Evolutionary conservation across 2,113 vertebrate genomes (phyloP).

Genomic region (Nyctibius bracteatus): DNA sequence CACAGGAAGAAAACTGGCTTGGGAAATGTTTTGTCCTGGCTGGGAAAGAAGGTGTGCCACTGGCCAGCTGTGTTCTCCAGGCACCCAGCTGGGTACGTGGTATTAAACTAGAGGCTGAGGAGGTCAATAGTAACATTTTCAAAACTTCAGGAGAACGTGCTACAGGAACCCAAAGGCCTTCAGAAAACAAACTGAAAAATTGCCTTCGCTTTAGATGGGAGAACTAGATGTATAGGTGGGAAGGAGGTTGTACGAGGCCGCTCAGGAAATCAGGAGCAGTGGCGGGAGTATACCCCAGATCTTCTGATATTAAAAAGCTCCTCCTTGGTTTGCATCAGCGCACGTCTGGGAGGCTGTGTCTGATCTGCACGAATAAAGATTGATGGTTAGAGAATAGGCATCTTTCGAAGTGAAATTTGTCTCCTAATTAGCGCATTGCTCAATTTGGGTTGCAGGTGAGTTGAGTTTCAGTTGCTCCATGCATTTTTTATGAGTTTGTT

Average conservation of each 20-base stretch:
- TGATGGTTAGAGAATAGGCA: background rate
- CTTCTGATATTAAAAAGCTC: background rate
- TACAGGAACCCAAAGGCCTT: background rate
- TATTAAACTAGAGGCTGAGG: background rate
- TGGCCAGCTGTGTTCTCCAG: background rate
- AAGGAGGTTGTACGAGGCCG: background rate
- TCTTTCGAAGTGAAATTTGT: background rate
- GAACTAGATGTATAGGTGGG: background rate
- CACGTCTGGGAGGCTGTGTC: background rate
- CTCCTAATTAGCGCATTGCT: background rate
- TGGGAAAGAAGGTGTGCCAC: background rate
- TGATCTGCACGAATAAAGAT: background rate
- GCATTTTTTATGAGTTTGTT: background rate
- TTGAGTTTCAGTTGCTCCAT: background rate
- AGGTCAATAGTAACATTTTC: accelerated
- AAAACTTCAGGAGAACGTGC: background rate
- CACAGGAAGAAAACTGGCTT: background rate
- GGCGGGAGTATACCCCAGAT: background rate
- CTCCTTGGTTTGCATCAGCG: background rate
- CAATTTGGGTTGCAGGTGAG: background rate
- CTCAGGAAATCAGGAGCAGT: background rate
- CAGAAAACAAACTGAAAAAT: background rate
- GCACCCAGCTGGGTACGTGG: background rate
- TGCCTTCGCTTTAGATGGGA: background rate
- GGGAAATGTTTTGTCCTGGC: background rate